phyloP scores from a whole-genome alignment of 2,888 invertebrate species.

The Hypomecis punctinalis region DNA sequence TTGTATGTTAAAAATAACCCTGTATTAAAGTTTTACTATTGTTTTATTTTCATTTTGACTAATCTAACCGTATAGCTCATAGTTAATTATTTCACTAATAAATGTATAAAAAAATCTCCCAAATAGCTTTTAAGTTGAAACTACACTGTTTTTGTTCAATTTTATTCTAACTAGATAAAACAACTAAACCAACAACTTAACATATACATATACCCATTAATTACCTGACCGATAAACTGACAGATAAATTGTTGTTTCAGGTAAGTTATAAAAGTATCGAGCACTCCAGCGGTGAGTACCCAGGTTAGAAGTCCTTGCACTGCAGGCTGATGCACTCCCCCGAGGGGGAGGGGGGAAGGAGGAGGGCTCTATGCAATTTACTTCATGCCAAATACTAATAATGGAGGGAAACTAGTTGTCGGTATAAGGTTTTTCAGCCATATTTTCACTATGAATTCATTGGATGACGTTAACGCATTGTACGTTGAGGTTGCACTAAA shows the following conservation, averaged over 20 bases:
- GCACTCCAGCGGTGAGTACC: slow-evolving; percentile 34
- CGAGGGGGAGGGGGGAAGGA: neutral
- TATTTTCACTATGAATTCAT: too few relatives aligned
- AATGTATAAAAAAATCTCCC: too few relatives aligned
- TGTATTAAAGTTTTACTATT: too few relatives aligned
- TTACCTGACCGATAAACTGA: slow-evolving; percentile 36
- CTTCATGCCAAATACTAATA: slow-evolving; percentile 1
- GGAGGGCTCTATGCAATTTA: slow-evolving; percentile 2
- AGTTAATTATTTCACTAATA: too few relatives aligned
- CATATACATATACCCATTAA: neutral
- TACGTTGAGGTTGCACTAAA: too few relatives aligned
- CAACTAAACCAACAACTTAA: slow-evolving; percentile 20
- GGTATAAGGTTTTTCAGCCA: neutral
- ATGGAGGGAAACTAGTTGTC: neutral
- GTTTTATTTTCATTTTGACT: too few relatives aligned
- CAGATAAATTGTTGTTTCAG: slow-evolving; percentile 58
- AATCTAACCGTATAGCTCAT: too few relatives aligned
- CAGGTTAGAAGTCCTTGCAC: slow-evolving; percentile 2
- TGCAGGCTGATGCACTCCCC: slow-evolving; percentile 15
- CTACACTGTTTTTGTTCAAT: too few relatives aligned
- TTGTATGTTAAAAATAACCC: too few relatives aligned
- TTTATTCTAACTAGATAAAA: too few relatives aligned
- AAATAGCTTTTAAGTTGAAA: too few relatives aligned
- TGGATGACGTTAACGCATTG: too few relatives aligned
- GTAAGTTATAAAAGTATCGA: slow-evolving; percentile 53